Evolutionary conservation across 2,888 invertebrate genomes (phyloP).

Genomic region (Drosophila prolongata): DNA sequence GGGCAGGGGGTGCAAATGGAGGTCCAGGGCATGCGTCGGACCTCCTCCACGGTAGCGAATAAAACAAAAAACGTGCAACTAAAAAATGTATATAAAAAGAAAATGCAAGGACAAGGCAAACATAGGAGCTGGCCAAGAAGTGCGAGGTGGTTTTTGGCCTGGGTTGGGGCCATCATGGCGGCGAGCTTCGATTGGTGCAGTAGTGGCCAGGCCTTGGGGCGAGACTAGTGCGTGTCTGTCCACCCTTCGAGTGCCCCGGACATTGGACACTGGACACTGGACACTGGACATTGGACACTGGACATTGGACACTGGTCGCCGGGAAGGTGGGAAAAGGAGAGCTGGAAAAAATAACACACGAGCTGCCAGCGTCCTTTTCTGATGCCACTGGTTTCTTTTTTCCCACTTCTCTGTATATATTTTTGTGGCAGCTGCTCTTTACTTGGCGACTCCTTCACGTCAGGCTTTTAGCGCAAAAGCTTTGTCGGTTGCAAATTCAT

Average conservation of each 20-base stretch:
- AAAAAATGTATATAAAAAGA: conserved; percentile 70
- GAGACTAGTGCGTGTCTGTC: conserved; percentile 57
- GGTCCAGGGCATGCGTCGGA: conserved; percentile 70
- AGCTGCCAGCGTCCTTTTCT: conserved; percentile 31
- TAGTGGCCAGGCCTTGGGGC: conserved; percentile 57
- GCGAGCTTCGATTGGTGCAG: conserved; percentile 75
- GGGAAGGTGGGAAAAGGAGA: conserved; percentile 25
- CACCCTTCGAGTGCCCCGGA: conserved; percentile 37
- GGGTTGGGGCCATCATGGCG: conserved; percentile 47
- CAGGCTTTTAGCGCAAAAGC: conserved; percentile 69
- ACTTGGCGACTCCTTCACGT: conserved; percentile 42
- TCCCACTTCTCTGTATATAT: conserved; percentile 14
- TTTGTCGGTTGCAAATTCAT: conserved; percentile 71
- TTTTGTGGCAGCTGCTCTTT: conserved; percentile 51
- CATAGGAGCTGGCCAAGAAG: conserved; percentile 46
- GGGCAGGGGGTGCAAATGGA: conserved; percentile 20
- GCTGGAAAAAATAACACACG: conserved; percentile 29
- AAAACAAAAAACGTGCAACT: conserved; percentile 48
- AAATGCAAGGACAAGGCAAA: conserved; percentile 73
- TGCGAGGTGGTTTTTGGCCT: not conserved
- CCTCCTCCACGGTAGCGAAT: conserved; percentile 45
- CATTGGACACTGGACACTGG: conserved; percentile 6
- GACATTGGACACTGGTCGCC: not conserved
- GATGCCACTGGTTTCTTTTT: conserved; percentile 16
- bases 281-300: conserved; percentile 1